phyloP scores from a whole-genome alignment of 2,113 vertebrate species.

The Empidonax alnorum region DNA sequence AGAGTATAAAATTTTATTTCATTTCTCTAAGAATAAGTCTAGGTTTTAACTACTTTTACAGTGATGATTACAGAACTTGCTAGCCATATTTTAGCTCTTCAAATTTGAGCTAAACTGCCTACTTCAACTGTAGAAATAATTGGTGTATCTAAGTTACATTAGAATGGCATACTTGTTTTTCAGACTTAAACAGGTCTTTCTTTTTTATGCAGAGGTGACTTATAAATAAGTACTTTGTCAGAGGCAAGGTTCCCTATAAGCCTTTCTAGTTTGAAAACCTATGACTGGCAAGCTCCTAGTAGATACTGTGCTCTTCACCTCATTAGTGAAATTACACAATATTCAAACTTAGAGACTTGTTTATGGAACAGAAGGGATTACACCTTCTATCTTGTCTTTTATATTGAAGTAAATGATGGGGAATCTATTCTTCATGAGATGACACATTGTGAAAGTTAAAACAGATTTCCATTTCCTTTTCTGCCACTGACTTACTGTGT shows the following conservation, averaged over 20 bases:
- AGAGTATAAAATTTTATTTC: neutral
- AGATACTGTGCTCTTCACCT: neutral
- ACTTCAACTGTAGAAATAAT: neutral
- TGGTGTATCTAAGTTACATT: neutral
- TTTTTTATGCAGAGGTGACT: neutral
- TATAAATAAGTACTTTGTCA: neutral
- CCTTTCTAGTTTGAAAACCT: neutral
- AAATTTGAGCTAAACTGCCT: neutral
- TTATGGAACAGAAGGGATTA: neutral
- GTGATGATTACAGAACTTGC: neutral
- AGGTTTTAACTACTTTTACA: neutral
- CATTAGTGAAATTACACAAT: neutral
- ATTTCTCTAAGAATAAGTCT: neutral
- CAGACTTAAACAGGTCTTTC: neutral
- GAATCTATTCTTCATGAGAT: neutral
- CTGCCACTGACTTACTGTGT: neutral
- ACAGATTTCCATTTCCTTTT: neutral
- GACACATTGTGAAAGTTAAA: neutral
- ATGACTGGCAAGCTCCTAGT: accelerated
- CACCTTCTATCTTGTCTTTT: neutral
- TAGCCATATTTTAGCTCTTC: neutral
- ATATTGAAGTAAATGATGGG: neutral
- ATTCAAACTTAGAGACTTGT: neutral
- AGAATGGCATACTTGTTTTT: neutral
- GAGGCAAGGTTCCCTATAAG: neutral